Base-by-base conservation (phyloP, 2,888 invertebrate species). In the Druceiella hillmani region DNA sequence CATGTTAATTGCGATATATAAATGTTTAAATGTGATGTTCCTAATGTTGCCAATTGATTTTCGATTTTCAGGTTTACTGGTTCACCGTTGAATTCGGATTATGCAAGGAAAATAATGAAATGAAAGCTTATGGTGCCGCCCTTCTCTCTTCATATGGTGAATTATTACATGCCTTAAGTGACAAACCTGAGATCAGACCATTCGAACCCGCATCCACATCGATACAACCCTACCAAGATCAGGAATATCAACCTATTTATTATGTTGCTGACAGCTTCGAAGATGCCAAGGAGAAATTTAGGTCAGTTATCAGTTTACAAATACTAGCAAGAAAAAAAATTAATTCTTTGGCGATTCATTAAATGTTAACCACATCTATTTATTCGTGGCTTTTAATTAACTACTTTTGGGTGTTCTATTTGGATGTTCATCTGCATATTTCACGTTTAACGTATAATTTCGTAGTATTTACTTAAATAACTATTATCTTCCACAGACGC, bases 31-130 rank as follows among this genome's bases (percentile, higher is more conserved):
- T n/a, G n/a, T n/a, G n/a, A n/a, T n/a, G n/a, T n/a, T n/a, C n/a
- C n/a, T n/a, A n/a, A n/a, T n/a, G n/a, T n/a, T n/a, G n/a, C n/a
- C n/a, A n/a, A n/a, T n/a, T n/a, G n/a, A n/a, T n/a, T n/a, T n/a
- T n/a, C n/a, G n/a, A n/a, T 29, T 50, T 52, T 15, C 72, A 83
- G 90, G 87, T 87, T 55, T 97, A 92, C 76, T 97, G 97, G 97
- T 97, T 97, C 74, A 97, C 95, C 41, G 91, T 97, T 46, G 97
- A 97, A 64, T 97, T 94, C 62, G 99, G 99, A 46, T 77, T 99
- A 30, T 99, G 99, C 79, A 88, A 91, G 68, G 97, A 99, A 70
- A 83, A 88, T 51, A 85, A 85, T 3, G 79, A 89, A 54, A 77
- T 92, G 42, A 95, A 95, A 66, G 99, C 97, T 1, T 99, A 94